These are phyloP conservation scores for Enteromius trimaculatus DNA, from an alignment of 2,797 vertebrate species.

Conservation along the genomic window DNA sequence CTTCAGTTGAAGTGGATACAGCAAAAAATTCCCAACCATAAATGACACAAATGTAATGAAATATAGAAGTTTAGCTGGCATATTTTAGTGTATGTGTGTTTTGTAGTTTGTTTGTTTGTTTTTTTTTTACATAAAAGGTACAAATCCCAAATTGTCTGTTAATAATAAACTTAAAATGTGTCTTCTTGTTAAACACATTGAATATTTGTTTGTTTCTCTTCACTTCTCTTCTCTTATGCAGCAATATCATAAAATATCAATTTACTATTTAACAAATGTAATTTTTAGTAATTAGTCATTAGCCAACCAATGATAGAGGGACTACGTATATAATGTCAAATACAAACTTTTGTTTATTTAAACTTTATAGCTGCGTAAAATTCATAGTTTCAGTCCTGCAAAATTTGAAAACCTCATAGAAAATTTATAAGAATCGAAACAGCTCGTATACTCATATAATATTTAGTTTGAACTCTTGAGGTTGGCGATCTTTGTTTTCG, in stretches of 20 bases:
- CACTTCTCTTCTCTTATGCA: background rate
- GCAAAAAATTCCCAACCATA: background rate
- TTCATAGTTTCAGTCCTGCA: background rate
- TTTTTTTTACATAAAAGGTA: background rate
- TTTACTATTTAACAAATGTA: background rate
- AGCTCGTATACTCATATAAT: background rate
- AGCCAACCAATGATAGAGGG: background rate
- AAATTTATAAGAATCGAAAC: constrained; percentile 6
- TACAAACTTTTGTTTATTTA: background rate
- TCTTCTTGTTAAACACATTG: background rate
- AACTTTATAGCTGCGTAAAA: background rate
- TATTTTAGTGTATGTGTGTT: background rate
- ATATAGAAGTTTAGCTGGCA: background rate
- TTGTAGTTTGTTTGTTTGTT: too few species aligned
- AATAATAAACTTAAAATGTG: background rate
- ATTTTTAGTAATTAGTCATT: background rate
- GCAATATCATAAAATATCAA: background rate
- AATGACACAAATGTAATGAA: background rate
- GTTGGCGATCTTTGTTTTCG: constrained; percentile 3
- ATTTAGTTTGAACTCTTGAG: constrained; percentile 17
- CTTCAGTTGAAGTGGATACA: background rate
- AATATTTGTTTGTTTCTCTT: background rate
- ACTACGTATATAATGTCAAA: background rate
- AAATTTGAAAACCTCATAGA: background rate
- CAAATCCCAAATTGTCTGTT: background rate